Base-by-base conservation (phyloP, 2,888 invertebrate genomes). In the Willowsia nigromaculata region DNA sequence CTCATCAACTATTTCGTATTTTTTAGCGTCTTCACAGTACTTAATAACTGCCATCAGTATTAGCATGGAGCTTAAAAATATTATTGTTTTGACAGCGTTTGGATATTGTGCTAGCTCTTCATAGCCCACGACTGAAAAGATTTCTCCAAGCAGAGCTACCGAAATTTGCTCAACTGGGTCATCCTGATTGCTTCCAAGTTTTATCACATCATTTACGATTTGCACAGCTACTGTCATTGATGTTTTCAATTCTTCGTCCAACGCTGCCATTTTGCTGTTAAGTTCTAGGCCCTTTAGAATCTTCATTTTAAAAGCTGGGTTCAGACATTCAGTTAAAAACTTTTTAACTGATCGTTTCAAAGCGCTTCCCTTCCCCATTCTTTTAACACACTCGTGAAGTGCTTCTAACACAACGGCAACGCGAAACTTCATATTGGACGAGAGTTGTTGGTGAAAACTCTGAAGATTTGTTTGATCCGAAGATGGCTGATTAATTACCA, bases 41-140 rank as follows among this genome's bases (percentile, higher is more conserved):
- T 85, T 59, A 25, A 85, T n/a, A 11, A 90, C 5, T 1, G 87
- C 81, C 11, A 62, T 37, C 25, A 90, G 84, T 7, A 90, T 86
- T 15, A 84, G 6, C 6, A 82, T 11, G 11, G 83, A 53, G 37
- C 81, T 88, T 0, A 92, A 83, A 15, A 82, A 82, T 18, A 90
- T 15, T 7, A 91, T 25, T 25, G 88, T 90, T 81, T 90, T 91
- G 1, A 91, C 6, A 22, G 62, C 13, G n/a, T 53, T 84, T 7
- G 90, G 90, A 87, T 90, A 92, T 1, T 91, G 91, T 50, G 89
- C 90, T 6, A 92, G 56, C 11, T 91, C 89, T n/a, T 91, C 74
- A 1, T 83, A 33, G 9, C 74, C 62, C 1, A 92, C 27, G 27
- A 91, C 89, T 7, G 82, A 30, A 15, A 92, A 9, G 6, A 91